Percentiles rank a stretch among this genome's conserved stretches.
Conservation (phyloP, 1,140 invertebrate genomes). For the Bombyx mori region ASM3026992v2 NC_085134.1:9171001-9171500, state of each 20-base stretch:
- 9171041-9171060: constrained; percentile 31
- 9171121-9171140: constrained; percentile 42
- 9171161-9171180: constrained; percentile 65
- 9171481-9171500: too few species aligned
- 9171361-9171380: too few species aligned
- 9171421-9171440: too few species aligned
- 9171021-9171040: constrained; percentile 67
- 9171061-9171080: constrained; percentile 49
- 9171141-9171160: constrained; percentile 38
- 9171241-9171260: not conserved
- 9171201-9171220: constrained; percentile 23
- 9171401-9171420: too few species aligned
- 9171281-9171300: too few species aligned
- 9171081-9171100: constrained; percentile 68
- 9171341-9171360: too few species aligned
- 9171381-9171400: too few species aligned
- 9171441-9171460: too few species aligned
- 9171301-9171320: too few species aligned
- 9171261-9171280: too few species aligned
- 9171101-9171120: constrained; percentile 53
- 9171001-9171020: constrained; percentile 70
- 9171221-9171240: constrained; percentile 22
- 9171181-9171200: constrained; percentile 53
- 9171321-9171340: too few species aligned
- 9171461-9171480: too few species aligned